Evolutionary conservation across 2,797 vertebrate genomes (phyloP), one percentile per base, ranked within the genome.

Genomic region (Sebastes oblongus): DNA sequence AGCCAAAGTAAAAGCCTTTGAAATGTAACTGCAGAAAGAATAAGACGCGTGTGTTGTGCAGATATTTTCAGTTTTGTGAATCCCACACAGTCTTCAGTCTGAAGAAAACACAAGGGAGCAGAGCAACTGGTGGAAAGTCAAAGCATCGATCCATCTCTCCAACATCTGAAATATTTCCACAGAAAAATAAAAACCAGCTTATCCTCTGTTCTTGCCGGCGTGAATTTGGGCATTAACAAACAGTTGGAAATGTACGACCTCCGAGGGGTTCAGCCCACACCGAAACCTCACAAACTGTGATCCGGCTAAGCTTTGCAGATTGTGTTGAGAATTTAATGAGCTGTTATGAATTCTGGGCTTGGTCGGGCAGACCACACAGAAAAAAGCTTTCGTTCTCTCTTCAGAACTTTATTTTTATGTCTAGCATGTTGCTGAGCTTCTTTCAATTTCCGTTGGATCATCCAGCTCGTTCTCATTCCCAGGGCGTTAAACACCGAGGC

Each of bases 1-100:
- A 25, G 67, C 50, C 39, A 46, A 27, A 65, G 69, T 39, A 39
- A 82, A 56, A 64, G 50, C 34, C 82, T 81, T 27, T 68, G 78
- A 68, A 78, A 73, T 66, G 36, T 16, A 75, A 65, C 62, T 71
- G 66, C 79, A 54, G 72, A 80, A 72, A 46, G n/a, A 81, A 84
- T 29, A 74, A 54, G 55, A 80, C 62, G 78, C 73, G 50, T 75
- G 65, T 42, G 20, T 66, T n/a, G 66, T 73, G 70, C 75, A 80
- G 76, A 83, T 78, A 16, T 82, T 72, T 66, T 83, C 34, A 68
- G 22, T 86, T 82, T 65, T 62, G 65, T 79, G 36, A 78, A 79
- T 81, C 80, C 81, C 69, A 29, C 77, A 72, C 83, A 30, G 62
- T 8, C 24, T 54, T 67, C 80, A 55, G 25, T 68, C 60, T 34